phyloP scores from a whole-genome alignment of 30 jellyfish, hydroid and myxozoan genomes.

The Hydractinia echinata region DNA sequence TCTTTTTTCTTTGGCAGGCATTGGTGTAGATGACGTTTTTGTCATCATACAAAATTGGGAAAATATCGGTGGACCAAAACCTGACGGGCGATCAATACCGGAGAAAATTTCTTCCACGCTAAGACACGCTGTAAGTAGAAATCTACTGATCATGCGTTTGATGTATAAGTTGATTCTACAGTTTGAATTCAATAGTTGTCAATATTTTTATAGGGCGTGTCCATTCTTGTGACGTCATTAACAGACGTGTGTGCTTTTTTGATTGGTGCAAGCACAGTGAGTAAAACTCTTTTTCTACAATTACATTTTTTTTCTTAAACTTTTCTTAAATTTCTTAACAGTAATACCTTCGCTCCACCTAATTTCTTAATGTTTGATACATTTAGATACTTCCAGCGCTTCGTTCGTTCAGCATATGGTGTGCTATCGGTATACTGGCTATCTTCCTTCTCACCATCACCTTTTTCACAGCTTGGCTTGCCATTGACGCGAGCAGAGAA shows the following conservation, averaged over 20 bases:
- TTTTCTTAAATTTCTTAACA: not conserved
- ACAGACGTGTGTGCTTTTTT: slow-evolving; percentile 79
- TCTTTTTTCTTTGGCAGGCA: slow-evolving; percentile 27
- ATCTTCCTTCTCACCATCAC: slow-evolving; percentile 68
- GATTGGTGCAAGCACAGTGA: slow-evolving; percentile 79
- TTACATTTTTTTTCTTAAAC: not conserved
- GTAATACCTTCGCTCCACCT: not conserved
- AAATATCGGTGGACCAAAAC: slow-evolving; percentile 34
- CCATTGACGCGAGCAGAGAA: slow-evolving; percentile 60
- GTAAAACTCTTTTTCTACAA: not conserved
- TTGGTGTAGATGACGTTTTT: slow-evolving; percentile 85
- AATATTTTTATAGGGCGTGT: slow-evolving; percentile 66
- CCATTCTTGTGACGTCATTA: slow-evolving; percentile 73
- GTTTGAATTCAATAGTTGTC: not conserved
- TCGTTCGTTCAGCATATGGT: slow-evolving; percentile 69
- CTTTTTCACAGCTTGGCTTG: slow-evolving; percentile 53
- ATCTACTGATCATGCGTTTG: too few relatives aligned
- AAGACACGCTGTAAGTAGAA: slow-evolving; percentile 60
- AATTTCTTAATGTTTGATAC: not conserved
- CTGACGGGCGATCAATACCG: slow-evolving; percentile 46
- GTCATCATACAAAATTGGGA: slow-evolving; percentile 77
- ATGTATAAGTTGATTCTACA: too few relatives aligned
- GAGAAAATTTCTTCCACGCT: slow-evolving; percentile 51
- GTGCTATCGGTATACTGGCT: slow-evolving; percentile 73
- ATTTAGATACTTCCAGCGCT: slow-evolving; percentile 77